phyloP scores from a whole-genome alignment of 2,797 vertebrate genomes.

The Ficedula albicollis region DNA sequence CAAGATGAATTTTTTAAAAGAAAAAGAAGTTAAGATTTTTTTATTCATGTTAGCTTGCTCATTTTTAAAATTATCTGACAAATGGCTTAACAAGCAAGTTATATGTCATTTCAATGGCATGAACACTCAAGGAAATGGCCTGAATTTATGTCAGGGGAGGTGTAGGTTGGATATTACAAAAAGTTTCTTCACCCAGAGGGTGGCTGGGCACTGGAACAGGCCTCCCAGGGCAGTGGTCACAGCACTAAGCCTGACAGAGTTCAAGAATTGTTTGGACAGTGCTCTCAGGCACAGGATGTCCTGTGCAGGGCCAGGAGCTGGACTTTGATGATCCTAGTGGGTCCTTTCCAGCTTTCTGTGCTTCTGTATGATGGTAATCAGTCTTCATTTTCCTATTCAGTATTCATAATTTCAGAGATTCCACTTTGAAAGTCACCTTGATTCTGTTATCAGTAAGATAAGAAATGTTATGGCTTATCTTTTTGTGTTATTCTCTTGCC shows the following conservation, averaged over 20 bases:
- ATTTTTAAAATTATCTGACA: background rate
- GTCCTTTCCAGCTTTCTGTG: background rate
- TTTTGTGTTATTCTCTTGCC: background rate
- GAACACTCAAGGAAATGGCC: background rate
- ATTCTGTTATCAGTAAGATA: background rate
- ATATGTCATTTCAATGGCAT: background rate
- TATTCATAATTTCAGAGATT: background rate
- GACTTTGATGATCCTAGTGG: background rate
- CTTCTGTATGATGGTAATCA: background rate
- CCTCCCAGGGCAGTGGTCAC: background rate
- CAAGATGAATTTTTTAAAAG: background rate
- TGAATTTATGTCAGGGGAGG: background rate
- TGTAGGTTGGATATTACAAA: background rate
- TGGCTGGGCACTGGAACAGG: background rate
- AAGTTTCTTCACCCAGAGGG: background rate
- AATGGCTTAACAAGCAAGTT: background rate
- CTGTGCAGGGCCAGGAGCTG: background rate
- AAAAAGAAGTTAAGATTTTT: background rate
- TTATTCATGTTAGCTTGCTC: background rate
- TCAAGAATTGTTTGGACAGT: background rate
- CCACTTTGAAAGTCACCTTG: background rate
- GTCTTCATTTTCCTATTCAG: background rate
- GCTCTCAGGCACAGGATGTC: background rate
- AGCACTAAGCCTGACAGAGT: background rate
- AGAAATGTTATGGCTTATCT: background rate